phyloP scores from a whole-genome alignment of 2,113 vertebrate genomes.

The Hypanus sabinus region DNA sequence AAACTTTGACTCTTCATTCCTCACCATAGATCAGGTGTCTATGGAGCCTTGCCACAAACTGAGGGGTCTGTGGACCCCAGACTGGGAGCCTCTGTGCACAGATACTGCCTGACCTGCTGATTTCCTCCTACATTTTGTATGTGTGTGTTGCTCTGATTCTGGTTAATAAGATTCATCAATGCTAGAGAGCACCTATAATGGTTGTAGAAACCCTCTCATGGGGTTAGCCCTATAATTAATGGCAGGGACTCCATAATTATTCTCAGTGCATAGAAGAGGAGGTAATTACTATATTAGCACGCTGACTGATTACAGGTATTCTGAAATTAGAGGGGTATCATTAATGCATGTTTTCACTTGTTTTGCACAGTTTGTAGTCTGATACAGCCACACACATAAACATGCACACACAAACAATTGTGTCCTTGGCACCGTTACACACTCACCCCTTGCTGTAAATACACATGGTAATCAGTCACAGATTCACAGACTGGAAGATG shows the following conservation, averaged over 20 bases:
- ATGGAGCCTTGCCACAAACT: no score
- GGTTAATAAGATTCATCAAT: not conserved
- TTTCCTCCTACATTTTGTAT: no score
- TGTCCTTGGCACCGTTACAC: not conserved
- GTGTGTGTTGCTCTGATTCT: not conserved
- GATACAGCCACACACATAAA: no score
- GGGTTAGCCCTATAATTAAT: not conserved
- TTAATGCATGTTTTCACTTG: slow-evolving; percentile 9
- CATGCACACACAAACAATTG: no score
- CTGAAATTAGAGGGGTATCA: not conserved
- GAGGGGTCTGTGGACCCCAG: no score
- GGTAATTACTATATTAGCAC: not conserved
- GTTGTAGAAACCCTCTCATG: not conserved
- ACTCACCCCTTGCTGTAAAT: not conserved
- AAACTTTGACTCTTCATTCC: no score
- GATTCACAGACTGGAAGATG: not conserved
- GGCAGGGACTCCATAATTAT: not conserved
- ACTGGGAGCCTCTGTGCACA: no score
- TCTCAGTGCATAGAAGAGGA: not conserved
- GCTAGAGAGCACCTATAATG: not conserved
- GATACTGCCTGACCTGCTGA: no score
- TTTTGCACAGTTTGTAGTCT: not conserved
- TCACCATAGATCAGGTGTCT: no score
- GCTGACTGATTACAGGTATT: slow-evolving; percentile 13
- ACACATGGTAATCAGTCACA: not conserved